Base-by-base conservation (phyloP, 2,888 invertebrate species). In the Scelioninae gen. 1 region DNA sequence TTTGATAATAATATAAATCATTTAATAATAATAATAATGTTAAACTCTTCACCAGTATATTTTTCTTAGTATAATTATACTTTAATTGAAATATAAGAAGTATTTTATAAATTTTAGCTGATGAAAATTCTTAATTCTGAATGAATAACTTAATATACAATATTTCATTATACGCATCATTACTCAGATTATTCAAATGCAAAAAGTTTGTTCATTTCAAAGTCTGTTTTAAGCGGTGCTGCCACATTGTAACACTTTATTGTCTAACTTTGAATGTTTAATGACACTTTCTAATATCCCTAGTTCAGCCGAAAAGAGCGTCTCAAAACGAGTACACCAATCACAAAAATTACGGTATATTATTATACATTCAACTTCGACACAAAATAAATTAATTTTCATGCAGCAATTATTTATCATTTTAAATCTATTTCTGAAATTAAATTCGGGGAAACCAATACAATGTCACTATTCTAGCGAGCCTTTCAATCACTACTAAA, bases 191-290 rank as follows among this genome's bases (percentile, higher is more conserved):
- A 68, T 32, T 45, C 31, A 32, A 38, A 49, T 45, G 11, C 29
- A 49, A 49, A 69, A 71, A 60, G 38, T 71, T 71, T 58, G n/a
- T 58, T 49, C 56, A 58, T 49, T 58, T 71, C 29, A 16, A 66
- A 53, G n/a, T 40, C 66, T 40, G 40, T 38, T 43, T 66, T 29
- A 66, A 66, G 53, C 53, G 31, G 5, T 9, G 9, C 51, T 34
- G 31, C 40, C 40, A 53, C 40, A 40, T n/a, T 40, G 66, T 43
- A 66, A 66, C 29, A 53, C 40, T 40, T 53, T 53, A 68, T 68
- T 45, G 32, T 55, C 55, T 55, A 68, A 60, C 32, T 72, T 72
- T 72, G 16, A 62, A 72, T 72, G 62, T 72, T 62, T 53, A 72
- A 72, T 63, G 23, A 55, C 40, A 43, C 32, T 53, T 45, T 13